Percentiles rank a stretch among this genome's conserved stretches.
These are phyloP conservation scores for Chrysaora quinquecirrha DNA, from an alignment of 30 jellyfish, hydroid and myxozoan genomes.

Conservation along the genomic window DNA sequence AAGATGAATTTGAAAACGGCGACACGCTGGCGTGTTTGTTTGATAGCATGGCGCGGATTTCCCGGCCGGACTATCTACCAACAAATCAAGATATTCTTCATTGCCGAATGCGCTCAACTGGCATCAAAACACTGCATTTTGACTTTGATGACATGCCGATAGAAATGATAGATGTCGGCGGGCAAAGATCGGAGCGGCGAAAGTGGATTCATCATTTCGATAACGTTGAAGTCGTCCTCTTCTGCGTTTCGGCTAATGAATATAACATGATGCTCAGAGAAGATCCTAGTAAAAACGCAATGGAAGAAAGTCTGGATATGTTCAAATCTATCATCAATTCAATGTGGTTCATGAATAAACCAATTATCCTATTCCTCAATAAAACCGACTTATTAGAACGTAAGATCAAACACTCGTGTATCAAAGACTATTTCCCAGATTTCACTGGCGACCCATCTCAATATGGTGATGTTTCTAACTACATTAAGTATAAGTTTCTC, in stretches of 20 bases:
- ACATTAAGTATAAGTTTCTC: conserved; percentile 30
- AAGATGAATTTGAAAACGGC: conserved; percentile 30
- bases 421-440: conserved; percentile 30
- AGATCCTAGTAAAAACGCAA: conserved; percentile 31
- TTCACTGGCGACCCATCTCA: conserved; percentile 33
- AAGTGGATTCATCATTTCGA: conserved; percentile 75
- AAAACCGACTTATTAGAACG: conserved; percentile 44
- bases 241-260: conserved; percentile 54
- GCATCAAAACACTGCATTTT: conserved; percentile 51
- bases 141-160: conserved; percentile 27
- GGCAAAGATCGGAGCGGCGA: conserved; percentile 79
- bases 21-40: conserved; percentile 32
- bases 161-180: conserved; percentile 70
- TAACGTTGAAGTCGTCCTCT: conserved; percentile 55
- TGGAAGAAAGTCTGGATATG: conserved; percentile 66
- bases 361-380: conserved; percentile 50
- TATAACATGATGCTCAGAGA: conserved; percentile 46
- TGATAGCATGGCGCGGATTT: conserved; percentile 14
- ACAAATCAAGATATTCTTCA: conserved; percentile 52
- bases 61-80: conserved; percentile 45
- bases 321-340: conserved; percentile 62
- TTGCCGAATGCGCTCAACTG: conserved; percentile 72
- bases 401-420: conserved; percentile 13
- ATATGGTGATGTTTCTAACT: conserved; percentile 17
- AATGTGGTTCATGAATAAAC: conserved; percentile 42